phyloP scores from a whole-genome alignment of 1,140 invertebrate genomes.

The Zelostemma sp. region DNA sequence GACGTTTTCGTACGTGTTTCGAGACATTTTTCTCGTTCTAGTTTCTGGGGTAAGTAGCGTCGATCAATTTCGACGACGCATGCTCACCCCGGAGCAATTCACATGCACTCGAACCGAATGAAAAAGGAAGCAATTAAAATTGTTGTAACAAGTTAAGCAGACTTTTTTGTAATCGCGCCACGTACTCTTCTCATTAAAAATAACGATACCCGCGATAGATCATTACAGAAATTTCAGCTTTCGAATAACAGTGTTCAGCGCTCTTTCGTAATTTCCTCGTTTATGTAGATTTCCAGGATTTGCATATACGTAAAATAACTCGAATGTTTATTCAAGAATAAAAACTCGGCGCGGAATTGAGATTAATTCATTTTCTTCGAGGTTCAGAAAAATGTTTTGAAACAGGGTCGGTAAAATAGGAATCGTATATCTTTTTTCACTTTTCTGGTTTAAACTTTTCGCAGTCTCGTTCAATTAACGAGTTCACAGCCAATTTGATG shows the following conservation, averaged over 20 bases:
- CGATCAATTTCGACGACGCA: conserved; percentile 11
- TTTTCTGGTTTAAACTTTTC: not conserved
- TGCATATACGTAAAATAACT: not conserved
- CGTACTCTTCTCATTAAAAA: conserved; percentile 41
- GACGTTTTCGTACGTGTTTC: not conserved
- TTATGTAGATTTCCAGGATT: not conserved
- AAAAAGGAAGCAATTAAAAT: conserved; percentile 36
- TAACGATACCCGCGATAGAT: conserved; percentile 37
- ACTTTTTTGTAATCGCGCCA: conserved; percentile 12
- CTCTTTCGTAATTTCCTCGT: not conserved
- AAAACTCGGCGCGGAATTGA: not conserved
- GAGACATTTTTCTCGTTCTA: not conserved
- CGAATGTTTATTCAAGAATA: not conserved
- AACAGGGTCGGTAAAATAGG: not conserved
- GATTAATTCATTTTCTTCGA: not conserved
- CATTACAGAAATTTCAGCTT: conserved; percentile 24
- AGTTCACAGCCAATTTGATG: conserved; percentile 1
- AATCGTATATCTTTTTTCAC: not conserved
- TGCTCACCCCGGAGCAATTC: conserved; percentile 22
- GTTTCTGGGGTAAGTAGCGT: not conserved
- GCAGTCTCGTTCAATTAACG: not conserved
- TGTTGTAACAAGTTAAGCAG: conserved; percentile 25
- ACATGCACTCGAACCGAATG: conserved; percentile 16
- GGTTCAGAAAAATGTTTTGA: not conserved
- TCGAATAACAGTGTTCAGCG: not conserved